A percentile compares a stretch with the other conserved stretches of the same genome.
These are phyloP conservation scores for Istiophorus platypterus DNA, from an alignment of 2,113 vertebrate genomes.

Conservation along the genomic window DNA sequence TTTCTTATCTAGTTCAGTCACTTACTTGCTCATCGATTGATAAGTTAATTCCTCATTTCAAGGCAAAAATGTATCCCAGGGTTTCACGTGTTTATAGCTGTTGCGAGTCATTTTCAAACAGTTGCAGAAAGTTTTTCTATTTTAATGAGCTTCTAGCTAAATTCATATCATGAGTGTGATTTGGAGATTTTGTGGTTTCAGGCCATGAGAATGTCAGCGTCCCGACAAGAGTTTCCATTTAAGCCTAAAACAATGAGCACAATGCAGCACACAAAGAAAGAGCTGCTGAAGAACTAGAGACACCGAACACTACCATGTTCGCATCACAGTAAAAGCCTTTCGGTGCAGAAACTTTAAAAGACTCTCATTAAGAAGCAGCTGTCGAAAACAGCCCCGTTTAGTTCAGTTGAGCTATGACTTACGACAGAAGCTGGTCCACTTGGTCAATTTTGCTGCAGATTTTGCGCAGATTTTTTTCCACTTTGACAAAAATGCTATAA, in stretches of 20 bases:
- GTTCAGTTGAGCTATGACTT: not conserved
- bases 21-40: too few relatives aligned
- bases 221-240: not conserved
- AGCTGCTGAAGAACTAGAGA: not conserved
- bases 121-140: not conserved
- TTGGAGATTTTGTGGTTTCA: conserved; percentile 1
- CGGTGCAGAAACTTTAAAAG: not conserved
- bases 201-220: conserved; percentile 7
- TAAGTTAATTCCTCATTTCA: not conserved
- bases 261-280: not conserved
- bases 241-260: not conserved
- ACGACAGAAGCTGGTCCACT: not conserved
- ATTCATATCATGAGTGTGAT: not conserved
- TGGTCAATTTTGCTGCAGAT: not conserved
- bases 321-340: conserved; percentile 6
- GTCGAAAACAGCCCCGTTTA: not conserved
- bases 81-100: not conserved
- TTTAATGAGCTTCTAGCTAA: not conserved
- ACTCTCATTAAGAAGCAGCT: not conserved
- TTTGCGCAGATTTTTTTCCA: not conserved
- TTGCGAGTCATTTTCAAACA: not conserved
- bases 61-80: not conserved
- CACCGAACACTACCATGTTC: not conserved
- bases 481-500: not conserved
- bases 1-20: too few relatives aligned